Conservation (phyloP, 2,797 vertebrate species). For the Leptodactylus fallax region DNA sequence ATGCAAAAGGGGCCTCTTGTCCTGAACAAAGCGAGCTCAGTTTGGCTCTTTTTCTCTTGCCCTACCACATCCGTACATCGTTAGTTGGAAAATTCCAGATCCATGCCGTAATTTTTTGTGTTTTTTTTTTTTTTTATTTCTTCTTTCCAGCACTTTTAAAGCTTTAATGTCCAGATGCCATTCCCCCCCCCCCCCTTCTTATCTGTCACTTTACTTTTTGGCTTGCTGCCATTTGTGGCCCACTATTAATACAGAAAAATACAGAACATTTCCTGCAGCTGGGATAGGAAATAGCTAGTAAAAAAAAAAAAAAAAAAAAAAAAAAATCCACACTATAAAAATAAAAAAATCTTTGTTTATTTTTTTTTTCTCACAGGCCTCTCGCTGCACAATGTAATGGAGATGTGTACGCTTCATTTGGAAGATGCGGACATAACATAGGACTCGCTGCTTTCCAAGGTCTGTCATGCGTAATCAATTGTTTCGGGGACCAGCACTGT, state of each 20-base stretch:
- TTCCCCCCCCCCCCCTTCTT: conserved; percentile 73
- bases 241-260: conserved; percentile 85
- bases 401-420: conserved; percentile 75
- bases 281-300: conserved; percentile 87
- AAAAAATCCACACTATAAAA: conserved; percentile 74
- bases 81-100: conserved; percentile 99
- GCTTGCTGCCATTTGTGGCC: conserved; percentile 79
- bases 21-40: conserved; percentile 99
- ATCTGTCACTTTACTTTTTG: conserved; percentile 80
- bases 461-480: conserved; percentile 88
- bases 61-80: conserved; percentile 99
- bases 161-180: conserved; percentile 94
- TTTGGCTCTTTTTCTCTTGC: conserved; percentile 94
- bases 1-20: conserved; percentile 94
- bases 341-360: neutral
- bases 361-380: conserved; percentile 77
- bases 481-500: conserved; percentile 79
- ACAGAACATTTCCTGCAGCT: conserved; percentile 80
- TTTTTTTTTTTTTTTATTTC: conserved; percentile 74
- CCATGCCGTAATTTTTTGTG: conserved; percentile 99
- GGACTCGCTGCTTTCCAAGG: conserved; percentile 89
- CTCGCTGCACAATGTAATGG: conserved; percentile 76
- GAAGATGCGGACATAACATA: conserved; percentile 79
- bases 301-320: conserved; percentile 80
- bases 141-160: conserved; percentile 82